phyloP scores from a whole-genome alignment of 2,113 vertebrate species.

The Eubucco bourcierii region DNA sequence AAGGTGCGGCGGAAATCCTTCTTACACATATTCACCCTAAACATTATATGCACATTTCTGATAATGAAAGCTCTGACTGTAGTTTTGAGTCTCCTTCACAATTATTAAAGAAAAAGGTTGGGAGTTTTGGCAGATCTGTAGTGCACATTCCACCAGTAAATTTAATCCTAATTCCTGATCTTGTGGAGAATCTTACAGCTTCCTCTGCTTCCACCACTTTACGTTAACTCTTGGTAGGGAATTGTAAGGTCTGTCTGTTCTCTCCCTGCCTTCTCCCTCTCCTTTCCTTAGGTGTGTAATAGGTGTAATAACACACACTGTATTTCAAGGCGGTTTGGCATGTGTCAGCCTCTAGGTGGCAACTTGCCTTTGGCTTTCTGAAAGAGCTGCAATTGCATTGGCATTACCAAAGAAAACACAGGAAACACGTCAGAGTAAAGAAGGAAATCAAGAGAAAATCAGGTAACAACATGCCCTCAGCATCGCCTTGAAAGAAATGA shows the following conservation, averaged over 20 bases:
- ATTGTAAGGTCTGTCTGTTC: neutral
- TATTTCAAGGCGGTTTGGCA: neutral
- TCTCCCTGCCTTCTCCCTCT: neutral
- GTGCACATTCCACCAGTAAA: neutral
- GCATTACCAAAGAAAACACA: neutral
- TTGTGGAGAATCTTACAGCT: conserved; percentile 12
- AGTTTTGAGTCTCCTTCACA: conserved; percentile 18
- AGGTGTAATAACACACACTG: neutral
- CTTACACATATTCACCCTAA: neutral
- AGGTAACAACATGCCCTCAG: neutral
- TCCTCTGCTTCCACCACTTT: neutral
- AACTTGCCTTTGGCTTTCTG: neutral
- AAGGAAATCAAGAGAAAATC: neutral
- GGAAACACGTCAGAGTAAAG: neutral
- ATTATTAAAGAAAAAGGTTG: neutral
- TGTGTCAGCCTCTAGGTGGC: neutral
- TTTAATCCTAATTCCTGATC: conserved; percentile 31
- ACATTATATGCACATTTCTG: neutral
- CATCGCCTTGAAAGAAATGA: neutral
- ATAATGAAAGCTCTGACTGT: neutral
- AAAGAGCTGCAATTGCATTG: neutral
- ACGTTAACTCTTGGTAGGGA: neutral
- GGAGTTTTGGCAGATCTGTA: conserved; percentile 35
- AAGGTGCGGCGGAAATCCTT: neutral
- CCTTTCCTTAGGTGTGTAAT: neutral